Conservation (phyloP, 2,888 invertebrate species). For the Ichneumon xanthorius region DNA sequence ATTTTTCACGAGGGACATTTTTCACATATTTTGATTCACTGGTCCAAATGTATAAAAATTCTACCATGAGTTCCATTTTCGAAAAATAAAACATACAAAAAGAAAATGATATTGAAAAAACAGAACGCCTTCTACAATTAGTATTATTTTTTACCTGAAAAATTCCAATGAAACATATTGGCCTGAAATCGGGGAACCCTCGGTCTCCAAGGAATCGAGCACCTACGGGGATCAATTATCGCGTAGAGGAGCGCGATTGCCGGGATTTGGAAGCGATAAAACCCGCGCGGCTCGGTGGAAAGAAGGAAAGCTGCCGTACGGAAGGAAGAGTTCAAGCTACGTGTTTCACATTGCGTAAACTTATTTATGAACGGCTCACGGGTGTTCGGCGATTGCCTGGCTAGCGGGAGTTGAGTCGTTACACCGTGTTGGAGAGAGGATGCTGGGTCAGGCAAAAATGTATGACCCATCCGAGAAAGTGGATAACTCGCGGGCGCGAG, state of each 20-base stretch:
- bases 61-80: too few relatives aligned
- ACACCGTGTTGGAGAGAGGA: slow-evolving; percentile 43
- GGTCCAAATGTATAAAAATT: too few relatives aligned
- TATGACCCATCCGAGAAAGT: slow-evolving; percentile 63
- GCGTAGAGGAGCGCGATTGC: not conserved
- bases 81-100: too few relatives aligned
- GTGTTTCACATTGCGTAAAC: slow-evolving; percentile 62
- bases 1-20: too few relatives aligned
- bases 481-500: slow-evolving; percentile 50
- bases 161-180: too few relatives aligned
- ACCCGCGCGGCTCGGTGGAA: not conserved
- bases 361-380: slow-evolving; percentile 43
- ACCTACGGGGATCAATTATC: slow-evolving; percentile 17
- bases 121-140: too few relatives aligned
- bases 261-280: slow-evolving; percentile 4
- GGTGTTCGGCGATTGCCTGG: slow-evolving; percentile 20
- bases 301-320: slow-evolving; percentile 56
- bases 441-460: slow-evolving; percentile 55
- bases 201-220: not conserved
- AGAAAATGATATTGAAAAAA: too few relatives aligned
- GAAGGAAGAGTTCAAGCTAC: slow-evolving; percentile 60
- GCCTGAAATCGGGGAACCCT: too few relatives aligned
- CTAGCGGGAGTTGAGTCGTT: slow-evolving; percentile 36
- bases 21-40: too few relatives aligned
- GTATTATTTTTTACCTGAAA: too few relatives aligned